Percentiles rank a stretch among this genome's conserved stretches.
These are phyloP conservation scores for Philopedon plagiatum DNA, from an alignment of 2,888 invertebrate genomes.

Conservation along the genomic window DNA sequence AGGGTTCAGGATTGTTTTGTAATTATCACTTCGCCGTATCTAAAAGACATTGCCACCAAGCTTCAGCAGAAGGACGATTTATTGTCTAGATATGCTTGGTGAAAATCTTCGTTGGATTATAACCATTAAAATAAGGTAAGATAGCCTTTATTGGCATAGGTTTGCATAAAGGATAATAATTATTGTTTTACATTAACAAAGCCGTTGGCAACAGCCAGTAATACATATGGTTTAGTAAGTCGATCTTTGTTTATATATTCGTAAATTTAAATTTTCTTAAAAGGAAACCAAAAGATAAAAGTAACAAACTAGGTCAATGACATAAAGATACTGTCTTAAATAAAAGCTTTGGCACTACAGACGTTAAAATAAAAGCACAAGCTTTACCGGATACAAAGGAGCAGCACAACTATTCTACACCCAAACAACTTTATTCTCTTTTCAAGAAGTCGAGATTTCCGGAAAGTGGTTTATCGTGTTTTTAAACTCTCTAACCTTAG, in stretches of 20 bases:
- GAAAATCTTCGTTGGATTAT: too few relatives aligned
- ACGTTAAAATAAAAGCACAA: not conserved
- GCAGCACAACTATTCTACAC: constrained; percentile 25
- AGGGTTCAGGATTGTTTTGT: constrained; percentile 20
- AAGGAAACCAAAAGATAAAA: not conserved
- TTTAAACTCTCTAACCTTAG: constrained; percentile 36
- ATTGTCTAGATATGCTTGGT: too few relatives aligned
- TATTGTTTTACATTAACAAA: too few relatives aligned
- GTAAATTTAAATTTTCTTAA: too few relatives aligned
- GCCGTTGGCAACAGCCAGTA: too few relatives aligned
- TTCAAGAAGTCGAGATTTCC: constrained; percentile 25
- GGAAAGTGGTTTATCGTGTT: constrained; percentile 38
- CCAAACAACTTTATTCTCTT: constrained; percentile 31
- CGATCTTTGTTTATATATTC: too few relatives aligned
- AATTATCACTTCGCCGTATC: constrained; percentile 20
- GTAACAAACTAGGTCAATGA: not conserved
- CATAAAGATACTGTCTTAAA: not conserved
- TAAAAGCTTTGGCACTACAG: not conserved
- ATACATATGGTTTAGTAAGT: too few relatives aligned
- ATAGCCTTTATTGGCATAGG: too few relatives aligned
- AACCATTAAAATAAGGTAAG: too few relatives aligned
- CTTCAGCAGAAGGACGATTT: too few relatives aligned
- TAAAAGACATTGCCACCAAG: constrained; percentile 9
- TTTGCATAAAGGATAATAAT: too few relatives aligned
- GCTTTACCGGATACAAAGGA: constrained; percentile 17